Evolutionary conservation across 1,140 invertebrate species (phyloP).

Genomic region (Drosophila pachea): DNA sequence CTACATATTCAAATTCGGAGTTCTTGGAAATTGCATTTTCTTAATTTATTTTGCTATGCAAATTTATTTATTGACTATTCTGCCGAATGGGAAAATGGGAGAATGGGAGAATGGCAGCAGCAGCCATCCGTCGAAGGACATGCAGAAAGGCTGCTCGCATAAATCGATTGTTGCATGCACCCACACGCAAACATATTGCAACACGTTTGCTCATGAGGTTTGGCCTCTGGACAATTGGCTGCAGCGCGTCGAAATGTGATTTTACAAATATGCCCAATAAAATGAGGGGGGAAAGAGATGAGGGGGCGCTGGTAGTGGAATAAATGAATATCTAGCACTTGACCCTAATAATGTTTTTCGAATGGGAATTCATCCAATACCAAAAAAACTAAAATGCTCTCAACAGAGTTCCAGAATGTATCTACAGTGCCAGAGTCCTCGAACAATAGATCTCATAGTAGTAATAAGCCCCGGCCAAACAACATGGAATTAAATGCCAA

Average conservation of each 20-base stretch:
- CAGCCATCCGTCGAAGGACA: slow-evolving; percentile 17
- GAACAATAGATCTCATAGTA: slow-evolving; percentile 1
- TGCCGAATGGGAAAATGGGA: not conserved
- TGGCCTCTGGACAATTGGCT: too few species aligned
- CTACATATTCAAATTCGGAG: slow-evolving; percentile 30
- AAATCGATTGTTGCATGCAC: slow-evolving; percentile 27
- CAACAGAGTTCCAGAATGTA: too few species aligned
- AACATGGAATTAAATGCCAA: slow-evolving; percentile 7
- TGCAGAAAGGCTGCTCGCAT: slow-evolving; percentile 12
- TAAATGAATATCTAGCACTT: not conserved
- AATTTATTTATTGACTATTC: slow-evolving; percentile 73
- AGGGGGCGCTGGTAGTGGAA: not conserved
- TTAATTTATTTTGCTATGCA: slow-evolving; percentile 76
- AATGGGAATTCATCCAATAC: not conserved
- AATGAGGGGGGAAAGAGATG: not conserved
- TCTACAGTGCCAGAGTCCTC: too few species aligned
- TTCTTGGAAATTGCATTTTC: slow-evolving; percentile 77
- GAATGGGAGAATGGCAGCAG: slow-evolving; percentile 2
- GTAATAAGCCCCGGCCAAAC: slow-evolving; percentile 15
- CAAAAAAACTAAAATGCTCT: not conserved
- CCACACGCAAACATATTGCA: not conserved
- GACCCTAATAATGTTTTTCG: too few species aligned
- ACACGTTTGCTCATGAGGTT: not conserved
- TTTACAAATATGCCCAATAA: slow-evolving; percentile 4
- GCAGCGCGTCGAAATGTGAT: slow-evolving; percentile 24